Percentiles rank a stretch among this genome's conserved stretches.
Conservation (phyloP, 2,888 invertebrate genomes). For the Erebia epiphron region DNA sequence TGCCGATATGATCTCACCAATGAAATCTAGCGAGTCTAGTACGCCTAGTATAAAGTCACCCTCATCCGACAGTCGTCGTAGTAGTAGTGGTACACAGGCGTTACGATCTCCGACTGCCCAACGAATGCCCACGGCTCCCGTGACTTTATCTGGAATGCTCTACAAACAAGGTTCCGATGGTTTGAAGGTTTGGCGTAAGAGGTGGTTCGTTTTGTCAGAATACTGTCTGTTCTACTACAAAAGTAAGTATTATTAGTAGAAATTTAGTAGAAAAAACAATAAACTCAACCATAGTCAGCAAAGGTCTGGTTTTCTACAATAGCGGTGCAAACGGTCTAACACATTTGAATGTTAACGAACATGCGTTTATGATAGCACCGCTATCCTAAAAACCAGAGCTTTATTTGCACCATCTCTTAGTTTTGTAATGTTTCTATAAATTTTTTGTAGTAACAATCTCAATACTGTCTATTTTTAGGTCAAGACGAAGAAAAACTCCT, state of each 20-base stretch:
- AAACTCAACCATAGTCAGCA: not conserved
- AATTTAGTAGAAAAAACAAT: not conserved
- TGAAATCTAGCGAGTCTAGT: slow-evolving; percentile 78
- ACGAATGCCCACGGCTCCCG: slow-evolving; percentile 91
- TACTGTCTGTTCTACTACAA: slow-evolving; percentile 97
- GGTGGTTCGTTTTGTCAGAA: slow-evolving; percentile 97
- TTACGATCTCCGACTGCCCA: slow-evolving; percentile 92
- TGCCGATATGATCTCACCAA: slow-evolving; percentile 64
- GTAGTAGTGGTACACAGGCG: slow-evolving; percentile 83
- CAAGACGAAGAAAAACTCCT: slow-evolving; percentile 94
- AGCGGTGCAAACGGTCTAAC: too few species aligned
- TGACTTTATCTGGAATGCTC: slow-evolving; percentile 94
- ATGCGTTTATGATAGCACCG: too few species aligned
- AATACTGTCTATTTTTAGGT: slow-evolving; percentile 70
- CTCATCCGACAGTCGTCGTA: slow-evolving; percentile 75
- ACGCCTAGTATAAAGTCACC: slow-evolving; percentile 77
- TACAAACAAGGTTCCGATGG: slow-evolving; percentile 97
- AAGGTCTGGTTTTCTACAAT: not conserved
- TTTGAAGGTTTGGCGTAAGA: slow-evolving; percentile 95
- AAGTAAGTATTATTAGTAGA: slow-evolving; percentile 81
- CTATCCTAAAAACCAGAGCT: too few species aligned
- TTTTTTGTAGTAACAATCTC: not conserved
- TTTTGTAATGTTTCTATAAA: not conserved
- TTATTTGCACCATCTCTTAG: too few species aligned
- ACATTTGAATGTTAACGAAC: too few species aligned